Base-by-base conservation (phyloP, 2,797 vertebrate species). In the Acanthurus lineatus region DNA sequence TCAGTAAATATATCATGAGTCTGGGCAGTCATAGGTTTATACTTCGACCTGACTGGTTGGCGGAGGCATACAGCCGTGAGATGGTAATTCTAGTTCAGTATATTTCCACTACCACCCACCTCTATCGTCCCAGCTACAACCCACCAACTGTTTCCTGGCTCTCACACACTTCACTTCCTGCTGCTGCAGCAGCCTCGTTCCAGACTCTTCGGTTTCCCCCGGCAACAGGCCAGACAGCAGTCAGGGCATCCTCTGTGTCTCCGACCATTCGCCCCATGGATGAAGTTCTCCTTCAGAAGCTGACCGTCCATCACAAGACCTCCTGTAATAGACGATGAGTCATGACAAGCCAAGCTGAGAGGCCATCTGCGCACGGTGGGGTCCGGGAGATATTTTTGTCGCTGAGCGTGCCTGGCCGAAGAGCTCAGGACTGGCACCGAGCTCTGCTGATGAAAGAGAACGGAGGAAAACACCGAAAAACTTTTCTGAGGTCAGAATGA, bases 291-390 rank as follows among this genome's bases (percentile, higher is more conserved):
- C 89, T 94, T 91, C 92, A 89, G 88, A 93, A 91, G 84, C 89
- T 73, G 89, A 92, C 90, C 91, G 92, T 95, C 93, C 94, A 95
- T 96, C 94, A 94, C 86, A 57, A 89, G 88, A 81, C 92, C 93
- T 92, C 93, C 94, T 93, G 93, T 93, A 95, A 93, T 93, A 93
- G 94, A 95, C 92, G 83, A 88, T 86, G 94, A 93, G 91, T 94
- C 94, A 94, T 96, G 95, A 96, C 93, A 92, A 94, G 92, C 94
- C 95, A 95, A 95, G 95, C 95, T 95, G 96, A 95, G 95, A 94
- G 93, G 94, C 95, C 95, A 96, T 96, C 95, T 96, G 96, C 87
- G 92, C 93, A 16, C 89, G 77, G 89, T 94, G 91, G 94, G 94
- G 91, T 93, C 90, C 58, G 83, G 69, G 90, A 91, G 91, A 92